phyloP scores from a whole-genome alignment of 2,797 vertebrate species.

The Emys orbicularis region DNA sequence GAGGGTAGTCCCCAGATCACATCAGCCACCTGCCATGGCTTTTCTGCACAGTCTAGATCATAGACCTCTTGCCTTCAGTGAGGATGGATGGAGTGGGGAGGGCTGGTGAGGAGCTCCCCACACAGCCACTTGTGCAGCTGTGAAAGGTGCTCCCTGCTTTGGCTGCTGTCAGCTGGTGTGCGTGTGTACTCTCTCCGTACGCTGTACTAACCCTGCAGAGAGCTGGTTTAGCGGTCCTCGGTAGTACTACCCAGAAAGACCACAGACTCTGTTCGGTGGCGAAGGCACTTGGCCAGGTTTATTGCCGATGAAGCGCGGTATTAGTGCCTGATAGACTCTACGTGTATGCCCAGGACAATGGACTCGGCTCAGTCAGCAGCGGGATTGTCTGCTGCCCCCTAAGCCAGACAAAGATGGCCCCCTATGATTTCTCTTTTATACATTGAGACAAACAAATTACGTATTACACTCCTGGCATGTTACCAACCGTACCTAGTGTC shows the following conservation, averaged over 20 bases:
- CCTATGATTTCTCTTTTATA: background rate
- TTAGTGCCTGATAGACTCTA: background rate
- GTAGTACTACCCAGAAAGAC: background rate
- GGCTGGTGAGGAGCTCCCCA: background rate
- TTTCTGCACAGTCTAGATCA: background rate
- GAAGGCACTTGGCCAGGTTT: background rate
- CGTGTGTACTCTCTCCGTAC: too few relatives aligned
- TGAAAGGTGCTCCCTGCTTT: background rate
- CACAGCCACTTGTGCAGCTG: background rate
- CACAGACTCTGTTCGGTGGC: fast-evolving
- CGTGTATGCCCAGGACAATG: background rate
- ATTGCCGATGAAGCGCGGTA: background rate
- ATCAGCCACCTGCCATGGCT: background rate
- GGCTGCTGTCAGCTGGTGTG: too few relatives aligned
- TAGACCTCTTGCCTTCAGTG: background rate
- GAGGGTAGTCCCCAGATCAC: background rate
- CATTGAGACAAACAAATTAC: background rate
- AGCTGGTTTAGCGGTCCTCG: background rate
- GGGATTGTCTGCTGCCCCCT: background rate
- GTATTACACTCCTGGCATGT: background rate
- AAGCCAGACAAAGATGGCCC: background rate
- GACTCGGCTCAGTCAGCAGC: background rate
- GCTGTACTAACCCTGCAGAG: background rate
- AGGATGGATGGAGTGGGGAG: background rate
- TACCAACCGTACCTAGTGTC: background rate